Conservation (phyloP, 2,113 vertebrate genomes). For the Amphiprion ocellaris region DNA sequence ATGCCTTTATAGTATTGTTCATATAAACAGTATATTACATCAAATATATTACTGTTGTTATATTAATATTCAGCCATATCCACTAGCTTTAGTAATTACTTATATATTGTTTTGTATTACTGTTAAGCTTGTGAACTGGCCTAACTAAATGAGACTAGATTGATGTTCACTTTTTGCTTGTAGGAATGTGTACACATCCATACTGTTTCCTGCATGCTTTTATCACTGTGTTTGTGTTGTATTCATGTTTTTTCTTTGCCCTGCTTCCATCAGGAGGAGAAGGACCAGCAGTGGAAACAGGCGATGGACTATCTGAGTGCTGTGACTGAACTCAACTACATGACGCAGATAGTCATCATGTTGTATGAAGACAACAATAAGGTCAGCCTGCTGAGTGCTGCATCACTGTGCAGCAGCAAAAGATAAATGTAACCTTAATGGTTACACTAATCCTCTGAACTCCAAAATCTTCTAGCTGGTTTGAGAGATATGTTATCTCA, state of each 20-base stretch:
- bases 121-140: background rate
- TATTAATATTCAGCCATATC: background rate
- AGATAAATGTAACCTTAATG: background rate
- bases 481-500: no score
- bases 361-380: conserved; percentile 98
- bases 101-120: background rate
- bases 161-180: background rate
- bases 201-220: background rate
- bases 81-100: no score
- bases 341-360: conserved; percentile 99
- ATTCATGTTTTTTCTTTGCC: conserved; percentile 10
- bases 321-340: conserved; percentile 98
- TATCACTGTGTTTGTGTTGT: background rate
- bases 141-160: background rate
- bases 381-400: conserved; percentile 75
- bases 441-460: no score
- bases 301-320: conserved; percentile 98
- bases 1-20: no score
- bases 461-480: no score
- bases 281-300: conserved; percentile 96
- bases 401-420: background rate
- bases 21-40: no score
- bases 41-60: no score
- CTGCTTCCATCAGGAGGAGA: conserved; percentile 87
- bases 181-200: background rate